Evolutionary conservation across 1,140 invertebrate species (phyloP).

Genomic region (Macrosteles quadrilineatus): DNA sequence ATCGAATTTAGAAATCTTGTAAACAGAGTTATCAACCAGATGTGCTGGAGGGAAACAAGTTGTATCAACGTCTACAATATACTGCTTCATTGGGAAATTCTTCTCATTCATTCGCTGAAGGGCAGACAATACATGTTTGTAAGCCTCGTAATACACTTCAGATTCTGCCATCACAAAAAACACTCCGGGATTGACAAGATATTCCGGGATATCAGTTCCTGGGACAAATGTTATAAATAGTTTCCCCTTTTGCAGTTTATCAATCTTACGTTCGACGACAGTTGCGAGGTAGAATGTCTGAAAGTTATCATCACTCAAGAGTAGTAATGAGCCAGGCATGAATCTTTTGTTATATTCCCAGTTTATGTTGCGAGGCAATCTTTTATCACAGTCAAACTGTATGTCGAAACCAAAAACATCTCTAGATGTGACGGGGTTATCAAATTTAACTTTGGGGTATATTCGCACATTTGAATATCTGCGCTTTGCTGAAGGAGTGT

Average conservation of each 20-base stretch:
- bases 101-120: slow-evolving; percentile 56
- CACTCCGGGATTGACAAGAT: slow-evolving; percentile 47
- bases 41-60: slow-evolving; percentile 39
- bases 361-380: slow-evolving; percentile 36
- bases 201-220: slow-evolving; percentile 47
- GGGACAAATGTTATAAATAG: slow-evolving; percentile 55
- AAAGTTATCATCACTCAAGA: slow-evolving; percentile 69
- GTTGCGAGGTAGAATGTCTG: slow-evolving; percentile 64
- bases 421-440: slow-evolving; percentile 2
- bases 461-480: slow-evolving; percentile 34
- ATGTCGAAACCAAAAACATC: slow-evolving; percentile 27
- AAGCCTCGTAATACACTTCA: slow-evolving; percentile 69
- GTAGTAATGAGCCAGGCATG: slow-evolving; percentile 71
- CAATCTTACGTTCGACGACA: slow-evolving; percentile 56
- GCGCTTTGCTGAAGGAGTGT: not conserved
- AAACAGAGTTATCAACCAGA: slow-evolving; percentile 32
- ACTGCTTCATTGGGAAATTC: slow-evolving; percentile 64
- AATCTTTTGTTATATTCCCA: slow-evolving; percentile 59
- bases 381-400: slow-evolving; percentile 32
- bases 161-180: slow-evolving; percentile 64
- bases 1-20: slow-evolving; percentile 7
- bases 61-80: slow-evolving; percentile 57
- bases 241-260: slow-evolving; percentile 54
- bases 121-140: slow-evolving; percentile 62
- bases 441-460: slow-evolving; percentile 30